phyloP scores from a whole-genome alignment of 2,888 invertebrate genomes.

The Allacma fusca region DNA sequence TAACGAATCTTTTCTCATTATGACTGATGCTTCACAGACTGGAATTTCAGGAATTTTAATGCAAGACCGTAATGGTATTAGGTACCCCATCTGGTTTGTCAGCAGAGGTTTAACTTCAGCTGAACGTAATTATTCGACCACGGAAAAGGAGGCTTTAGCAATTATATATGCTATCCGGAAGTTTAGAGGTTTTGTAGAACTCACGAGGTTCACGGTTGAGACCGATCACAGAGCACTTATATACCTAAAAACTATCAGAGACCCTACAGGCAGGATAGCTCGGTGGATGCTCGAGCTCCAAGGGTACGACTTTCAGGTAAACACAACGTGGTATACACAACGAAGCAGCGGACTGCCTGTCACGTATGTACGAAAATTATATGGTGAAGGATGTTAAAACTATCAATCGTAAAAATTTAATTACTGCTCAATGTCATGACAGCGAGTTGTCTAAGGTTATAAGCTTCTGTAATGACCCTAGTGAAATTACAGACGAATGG shows the following conservation, averaged over 20 bases:
- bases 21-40: conserved; percentile 61
- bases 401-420: background rate
- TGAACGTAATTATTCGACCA: conserved; percentile 64
- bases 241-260: conserved; percentile 65
- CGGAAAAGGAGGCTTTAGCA: conserved; percentile 64
- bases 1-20: conserved; percentile 56
- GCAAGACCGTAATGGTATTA: conserved; percentile 56
- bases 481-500: too few relatives aligned
- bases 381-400: background rate
- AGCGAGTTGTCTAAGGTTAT: conserved; percentile 32
- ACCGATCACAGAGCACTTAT: conserved; percentile 67
- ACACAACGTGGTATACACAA: conserved; percentile 57
- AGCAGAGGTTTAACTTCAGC: conserved; percentile 57
- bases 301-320: conserved; percentile 63
- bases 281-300: conserved; percentile 65
- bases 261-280: conserved; percentile 64
- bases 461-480: conserved; percentile 14
- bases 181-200: conserved; percentile 65
- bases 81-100: conserved; percentile 58
- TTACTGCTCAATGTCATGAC: conserved; percentile 42
- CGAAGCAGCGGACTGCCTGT: conserved; percentile 9
- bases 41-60: conserved; percentile 62
- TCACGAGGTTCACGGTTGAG: conserved; percentile 62
- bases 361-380: too few relatives aligned
- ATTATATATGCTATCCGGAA: conserved; percentile 64